Conservation (phyloP, 1,140 invertebrate genomes). For the Argopecten irradians region DNA sequence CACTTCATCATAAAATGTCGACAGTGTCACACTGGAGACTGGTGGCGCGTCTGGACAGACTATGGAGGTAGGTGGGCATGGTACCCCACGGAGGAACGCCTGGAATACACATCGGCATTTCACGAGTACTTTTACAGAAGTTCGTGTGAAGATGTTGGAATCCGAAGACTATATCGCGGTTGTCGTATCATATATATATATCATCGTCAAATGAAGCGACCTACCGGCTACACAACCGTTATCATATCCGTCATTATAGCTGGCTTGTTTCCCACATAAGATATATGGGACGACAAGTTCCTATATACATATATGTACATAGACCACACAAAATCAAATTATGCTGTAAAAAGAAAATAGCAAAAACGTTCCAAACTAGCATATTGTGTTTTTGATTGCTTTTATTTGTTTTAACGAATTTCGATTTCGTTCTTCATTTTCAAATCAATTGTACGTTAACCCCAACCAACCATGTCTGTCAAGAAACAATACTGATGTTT, state of each 20-base stretch:
- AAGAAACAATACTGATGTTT: too few species aligned
- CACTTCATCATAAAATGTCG: background rate
- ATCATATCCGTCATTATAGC: background rate
- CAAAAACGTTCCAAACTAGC: too few species aligned
- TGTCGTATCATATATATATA: background rate
- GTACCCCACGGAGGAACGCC: background rate
- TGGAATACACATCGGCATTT: conserved; percentile 15
- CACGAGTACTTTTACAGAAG: background rate
- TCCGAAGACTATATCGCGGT: background rate
- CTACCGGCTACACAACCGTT: background rate
- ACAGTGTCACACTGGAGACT: background rate
- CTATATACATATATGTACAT: too few species aligned
- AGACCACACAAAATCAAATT: background rate
- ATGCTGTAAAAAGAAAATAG: background rate
- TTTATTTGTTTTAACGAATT: too few species aligned
- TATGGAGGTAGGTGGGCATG: background rate
- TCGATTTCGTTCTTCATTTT: too few species aligned
- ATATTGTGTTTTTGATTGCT: too few species aligned
- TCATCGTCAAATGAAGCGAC: background rate
- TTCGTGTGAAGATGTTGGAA: background rate
- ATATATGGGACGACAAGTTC: background rate
- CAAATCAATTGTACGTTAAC: too few species aligned
- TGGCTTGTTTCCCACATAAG: background rate
- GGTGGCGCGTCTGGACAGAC: background rate
- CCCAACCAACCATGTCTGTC: too few species aligned